Evolutionary conservation across 2,797 vertebrate species (phyloP).

Genomic region (Karalla daura): DNA sequence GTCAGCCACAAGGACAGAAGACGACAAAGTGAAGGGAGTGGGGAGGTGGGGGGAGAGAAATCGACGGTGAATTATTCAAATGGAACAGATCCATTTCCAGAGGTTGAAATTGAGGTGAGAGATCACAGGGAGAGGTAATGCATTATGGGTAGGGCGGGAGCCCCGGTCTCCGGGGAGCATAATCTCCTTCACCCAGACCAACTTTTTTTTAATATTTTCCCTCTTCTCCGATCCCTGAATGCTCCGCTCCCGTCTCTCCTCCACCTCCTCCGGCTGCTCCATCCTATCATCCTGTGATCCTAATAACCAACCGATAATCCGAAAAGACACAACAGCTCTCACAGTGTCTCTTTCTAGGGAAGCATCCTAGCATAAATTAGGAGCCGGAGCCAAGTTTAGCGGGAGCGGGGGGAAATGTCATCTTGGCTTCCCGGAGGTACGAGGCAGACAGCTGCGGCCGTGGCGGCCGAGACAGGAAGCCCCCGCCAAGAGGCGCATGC

Average conservation of each 20-base stretch:
- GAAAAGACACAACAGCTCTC: no score
- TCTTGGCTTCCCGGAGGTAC: no score
- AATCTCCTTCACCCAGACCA: conserved; percentile 33
- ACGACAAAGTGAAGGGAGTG: conserved; percentile 3
- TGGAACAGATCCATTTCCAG: conserved; percentile 59
- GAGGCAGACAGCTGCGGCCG: no score
- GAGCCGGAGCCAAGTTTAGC: no score
- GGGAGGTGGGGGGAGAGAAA: conserved; percentile 43
- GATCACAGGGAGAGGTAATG: conserved; percentile 66
- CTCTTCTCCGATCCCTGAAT: conserved; percentile 12
- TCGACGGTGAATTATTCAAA: conserved; percentile 77
- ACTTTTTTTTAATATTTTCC: conserved; percentile 25
- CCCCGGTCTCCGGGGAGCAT: conserved; percentile 28
- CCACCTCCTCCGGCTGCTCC: conserved; percentile 13
- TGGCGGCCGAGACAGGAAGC: no score
- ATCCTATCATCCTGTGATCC: neutral
- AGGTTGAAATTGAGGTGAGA: conserved; percentile 72
- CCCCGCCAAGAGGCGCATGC: no score
- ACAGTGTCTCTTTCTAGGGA: no score
- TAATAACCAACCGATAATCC: no score
- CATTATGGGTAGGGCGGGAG: conserved; percentile 66
- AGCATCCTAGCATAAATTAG: no score
- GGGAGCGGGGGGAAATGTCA: no score
- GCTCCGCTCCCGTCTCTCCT: conserved; percentile 5
- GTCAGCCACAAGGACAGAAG: neutral